Evolutionary conservation across 2,888 invertebrate genomes (phyloP).

Genomic region (Agriopis marginaria): DNA sequence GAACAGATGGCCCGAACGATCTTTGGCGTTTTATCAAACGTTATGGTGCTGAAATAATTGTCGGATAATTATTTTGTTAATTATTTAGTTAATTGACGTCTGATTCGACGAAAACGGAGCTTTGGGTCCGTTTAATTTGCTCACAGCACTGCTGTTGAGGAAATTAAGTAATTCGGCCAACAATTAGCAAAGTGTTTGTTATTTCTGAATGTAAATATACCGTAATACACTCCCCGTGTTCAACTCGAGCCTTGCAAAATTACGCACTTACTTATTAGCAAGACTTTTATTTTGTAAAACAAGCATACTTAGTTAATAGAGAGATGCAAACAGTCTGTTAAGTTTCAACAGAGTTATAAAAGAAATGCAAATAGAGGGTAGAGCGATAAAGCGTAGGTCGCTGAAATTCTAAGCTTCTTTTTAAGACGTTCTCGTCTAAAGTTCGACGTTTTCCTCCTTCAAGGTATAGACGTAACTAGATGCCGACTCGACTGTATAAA

Average conservation of each 20-base stretch:
- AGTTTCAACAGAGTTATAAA: conserved; percentile 46
- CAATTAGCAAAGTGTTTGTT: conserved; percentile 40
- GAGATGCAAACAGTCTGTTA: conserved; percentile 41
- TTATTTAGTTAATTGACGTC: conserved; percentile 56
- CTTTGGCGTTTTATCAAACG: conserved; percentile 67
- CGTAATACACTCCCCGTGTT: conserved; percentile 19
- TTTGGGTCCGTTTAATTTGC: conserved; percentile 53
- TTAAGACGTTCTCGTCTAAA: conserved; percentile 59
- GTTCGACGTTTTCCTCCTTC: conserved; percentile 54
- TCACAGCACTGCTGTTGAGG: conserved; percentile 39
- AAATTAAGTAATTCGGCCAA: conserved; percentile 48
- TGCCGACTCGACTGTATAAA: conserved; percentile 60
- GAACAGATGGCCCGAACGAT: conserved; percentile 79
- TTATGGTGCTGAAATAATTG: conserved; percentile 69
- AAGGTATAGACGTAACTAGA: conserved; percentile 46
- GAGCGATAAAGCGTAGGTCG: conserved; percentile 52
- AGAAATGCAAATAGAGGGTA: conserved; percentile 59
- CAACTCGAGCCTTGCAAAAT: conserved; percentile 15
- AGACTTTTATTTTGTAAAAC: conserved; percentile 23
- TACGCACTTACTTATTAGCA: conserved; percentile 25
- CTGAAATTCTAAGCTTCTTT: conserved; percentile 60
- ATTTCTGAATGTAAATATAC: conserved; percentile 25
- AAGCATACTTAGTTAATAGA: conserved; percentile 37
- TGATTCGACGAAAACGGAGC: conserved; percentile 50
- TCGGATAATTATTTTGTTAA: conserved; percentile 78